phyloP scores from a whole-genome alignment of 2,113 vertebrate genomes.

The Pardalotus punctatus region DNA sequence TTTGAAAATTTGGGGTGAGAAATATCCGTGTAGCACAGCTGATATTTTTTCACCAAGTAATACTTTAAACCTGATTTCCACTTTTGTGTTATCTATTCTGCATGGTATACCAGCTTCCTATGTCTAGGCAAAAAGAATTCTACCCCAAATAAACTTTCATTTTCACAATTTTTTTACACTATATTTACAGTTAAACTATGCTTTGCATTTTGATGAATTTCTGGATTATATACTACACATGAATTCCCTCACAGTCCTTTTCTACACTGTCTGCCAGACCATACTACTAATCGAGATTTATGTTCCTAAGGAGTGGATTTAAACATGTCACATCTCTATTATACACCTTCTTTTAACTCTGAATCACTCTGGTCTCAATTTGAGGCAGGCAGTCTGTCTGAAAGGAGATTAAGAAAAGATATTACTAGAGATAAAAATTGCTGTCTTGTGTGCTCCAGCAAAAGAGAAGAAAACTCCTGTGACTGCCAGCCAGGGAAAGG shows the following conservation, averaged over 20 bases:
- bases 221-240: background rate
- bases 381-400: background rate
- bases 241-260: background rate
- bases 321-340: conserved; percentile 9
- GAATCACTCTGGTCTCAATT: background rate
- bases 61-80: background rate
- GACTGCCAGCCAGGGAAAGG: background rate
- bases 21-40: background rate
- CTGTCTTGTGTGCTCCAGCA: background rate
- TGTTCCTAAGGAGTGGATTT: background rate
- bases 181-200: background rate
- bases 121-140: background rate
- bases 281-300: background rate
- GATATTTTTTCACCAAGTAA: background rate
- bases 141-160: background rate
- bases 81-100: background rate
- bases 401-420: conserved; percentile 29
- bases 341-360: conserved; percentile 16
- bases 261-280: background rate
- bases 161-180: background rate
- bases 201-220: background rate
- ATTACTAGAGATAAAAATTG: background rate
- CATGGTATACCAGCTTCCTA: background rate
- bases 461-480: background rate
- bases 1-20: background rate